phyloP scores from a whole-genome alignment of 1,140 invertebrate species.

The Meloidogyne floridensis region DNA sequence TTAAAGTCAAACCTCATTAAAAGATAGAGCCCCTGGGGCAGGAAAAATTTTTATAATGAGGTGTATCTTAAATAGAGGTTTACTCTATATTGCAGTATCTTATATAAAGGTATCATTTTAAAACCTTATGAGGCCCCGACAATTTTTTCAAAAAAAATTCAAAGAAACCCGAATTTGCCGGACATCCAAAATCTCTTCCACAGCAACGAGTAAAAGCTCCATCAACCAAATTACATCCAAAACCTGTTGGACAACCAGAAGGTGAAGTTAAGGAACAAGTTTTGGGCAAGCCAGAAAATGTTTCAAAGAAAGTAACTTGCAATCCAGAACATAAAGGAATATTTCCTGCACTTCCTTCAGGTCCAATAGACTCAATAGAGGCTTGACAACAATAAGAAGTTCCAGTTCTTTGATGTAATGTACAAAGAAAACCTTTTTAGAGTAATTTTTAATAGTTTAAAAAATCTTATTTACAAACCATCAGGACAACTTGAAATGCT shows the following conservation, averaged over 20 bases:
- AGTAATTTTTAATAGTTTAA: no score
- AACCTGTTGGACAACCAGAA: conserved; percentile 57
- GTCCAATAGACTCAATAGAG: conserved; percentile 30
- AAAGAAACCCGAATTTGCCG: conserved; percentile 52
- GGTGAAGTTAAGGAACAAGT: conserved; percentile 52
- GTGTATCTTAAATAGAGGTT: no score
- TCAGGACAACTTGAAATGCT: conserved; percentile 62
- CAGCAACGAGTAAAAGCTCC: conserved; percentile 63
- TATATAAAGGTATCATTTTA: no score
- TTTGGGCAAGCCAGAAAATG: conserved; percentile 55
- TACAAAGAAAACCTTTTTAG: conserved; percentile 64
- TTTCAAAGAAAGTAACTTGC: conserved; percentile 59
- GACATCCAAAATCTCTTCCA: conserved; percentile 62
- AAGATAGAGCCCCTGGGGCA: no score
- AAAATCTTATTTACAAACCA: no score
- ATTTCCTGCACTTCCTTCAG: not conserved
- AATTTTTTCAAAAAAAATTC: not conserved
- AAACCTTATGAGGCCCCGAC: no score
- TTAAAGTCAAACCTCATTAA: not conserved
- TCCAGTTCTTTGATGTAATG: conserved; percentile 60
- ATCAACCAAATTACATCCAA: conserved; percentile 62
- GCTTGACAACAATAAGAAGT: conserved; percentile 64
- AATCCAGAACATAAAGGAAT: conserved; percentile 49
- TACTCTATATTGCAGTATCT: no score
- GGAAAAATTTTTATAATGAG: no score